These are phyloP conservation scores for Aphelenchoides besseyi DNA, from an alignment of 1,140 invertebrate species.

Conservation along the genomic window DNA sequence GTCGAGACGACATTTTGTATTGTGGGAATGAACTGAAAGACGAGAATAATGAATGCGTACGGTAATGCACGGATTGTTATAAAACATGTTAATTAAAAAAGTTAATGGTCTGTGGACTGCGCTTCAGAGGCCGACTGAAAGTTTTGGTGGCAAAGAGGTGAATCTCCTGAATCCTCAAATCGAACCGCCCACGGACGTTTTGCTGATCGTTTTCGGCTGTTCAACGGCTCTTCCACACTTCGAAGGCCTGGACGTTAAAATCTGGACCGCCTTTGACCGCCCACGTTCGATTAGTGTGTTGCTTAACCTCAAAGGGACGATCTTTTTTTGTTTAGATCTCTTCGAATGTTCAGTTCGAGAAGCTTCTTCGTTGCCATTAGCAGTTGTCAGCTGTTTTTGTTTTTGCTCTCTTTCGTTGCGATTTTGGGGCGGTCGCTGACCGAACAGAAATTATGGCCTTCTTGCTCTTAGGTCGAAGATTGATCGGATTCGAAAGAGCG, in stretches of 20 bases:
- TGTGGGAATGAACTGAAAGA: background rate
- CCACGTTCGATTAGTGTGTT: background rate
- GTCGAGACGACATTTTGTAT: conserved; percentile 54
- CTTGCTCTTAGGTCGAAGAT: background rate
- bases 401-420: background rate
- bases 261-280: background rate
- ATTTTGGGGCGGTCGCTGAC: background rate
- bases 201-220: background rate
- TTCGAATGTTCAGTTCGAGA: background rate
- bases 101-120: too few relatives aligned
- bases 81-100: too few relatives aligned
- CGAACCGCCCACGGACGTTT: background rate
- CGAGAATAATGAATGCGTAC: background rate
- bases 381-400: background rate
- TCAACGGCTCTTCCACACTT: too few relatives aligned
- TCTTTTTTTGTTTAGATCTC: background rate
- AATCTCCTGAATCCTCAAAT: background rate
- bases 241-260: background rate
- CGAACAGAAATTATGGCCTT: too few relatives aligned
- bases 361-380: background rate
- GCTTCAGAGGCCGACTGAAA: too few relatives aligned
- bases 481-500: background rate
- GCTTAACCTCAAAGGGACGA: background rate
- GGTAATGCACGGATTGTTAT: too few relatives aligned
- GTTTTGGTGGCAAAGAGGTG: background rate